Evolutionary conservation across 2,113 vertebrate genomes (phyloP).

Genomic region (Azemiops feae): DNA sequence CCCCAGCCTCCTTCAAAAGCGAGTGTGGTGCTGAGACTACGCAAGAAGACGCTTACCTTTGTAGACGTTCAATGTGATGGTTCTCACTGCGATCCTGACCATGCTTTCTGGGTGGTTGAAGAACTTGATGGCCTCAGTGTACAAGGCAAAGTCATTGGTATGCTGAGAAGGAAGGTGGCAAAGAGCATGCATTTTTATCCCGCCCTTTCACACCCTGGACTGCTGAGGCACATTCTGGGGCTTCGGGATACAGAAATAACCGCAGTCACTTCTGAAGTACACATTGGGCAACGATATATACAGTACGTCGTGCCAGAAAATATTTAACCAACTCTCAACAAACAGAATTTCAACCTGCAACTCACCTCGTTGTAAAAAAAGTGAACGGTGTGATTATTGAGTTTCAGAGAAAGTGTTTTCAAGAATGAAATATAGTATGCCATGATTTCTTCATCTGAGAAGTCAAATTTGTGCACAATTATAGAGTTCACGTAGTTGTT

Average conservation of each 20-base stretch:
- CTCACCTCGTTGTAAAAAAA: conserved; percentile 99
- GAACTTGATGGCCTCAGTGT: conserved; percentile 99
- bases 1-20: no score
- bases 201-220: neutral
- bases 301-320: neutral
- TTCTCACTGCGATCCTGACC: conserved; percentile 97
- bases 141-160: conserved; percentile 98
- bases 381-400: conserved; percentile 97
- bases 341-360: neutral
- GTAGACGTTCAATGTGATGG: conserved; percentile 98
- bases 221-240: no score
- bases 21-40: neutral
- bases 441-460: conserved; percentile 99
- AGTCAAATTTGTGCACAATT: conserved; percentile 98
- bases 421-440: conserved; percentile 98
- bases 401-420: conserved; percentile 96
- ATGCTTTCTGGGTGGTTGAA: conserved; percentile 99
- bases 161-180: conserved; percentile 80
- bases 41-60: conserved; percentile 83
- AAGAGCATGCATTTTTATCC: neutral
- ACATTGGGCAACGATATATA: neutral
- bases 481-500: conserved; percentile 99
- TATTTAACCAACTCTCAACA: neutral
- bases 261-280: neutral
- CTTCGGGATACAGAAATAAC: neutral